Base-by-base conservation (phyloP, 2,113 vertebrate genomes). In the Empidonax traillii region DNA sequence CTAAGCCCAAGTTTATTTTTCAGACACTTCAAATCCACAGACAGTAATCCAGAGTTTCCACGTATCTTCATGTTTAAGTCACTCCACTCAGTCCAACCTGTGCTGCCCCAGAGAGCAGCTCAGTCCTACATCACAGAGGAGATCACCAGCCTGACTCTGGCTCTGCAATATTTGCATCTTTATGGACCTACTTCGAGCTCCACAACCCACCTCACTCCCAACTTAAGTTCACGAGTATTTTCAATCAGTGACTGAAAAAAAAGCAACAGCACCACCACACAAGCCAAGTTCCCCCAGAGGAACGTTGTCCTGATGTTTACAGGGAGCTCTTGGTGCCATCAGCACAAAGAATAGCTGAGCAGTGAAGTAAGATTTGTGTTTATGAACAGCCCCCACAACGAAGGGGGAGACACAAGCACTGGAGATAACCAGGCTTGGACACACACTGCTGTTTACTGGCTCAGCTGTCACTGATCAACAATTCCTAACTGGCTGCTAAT, bases 351-450 rank as follows among this genome's bases (percentile, higher is more conserved):
- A 93, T 80, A 85, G 69, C 92, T 74, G 20, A 55, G 85, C 73
- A 85, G 68, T 90, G 91, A 94, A 90, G 85, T 83, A 41, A 94
- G 94, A 58, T 65, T 62, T 28, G 67, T 96, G 96, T 69, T 93
- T 90, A 24, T 19, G 71, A 41, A 1, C 12, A 55, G 41, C 63
- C 63, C 69, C 67, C 63, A 28, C 59, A 30, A 8, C 2, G 71
- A 35, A 67, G 15, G 51, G 59, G 84, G 63, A 77, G 61, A 69
- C 23, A 6, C 76, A 1, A 1, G 51, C 0, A 3, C 87, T 80
- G 12, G 2, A 43, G 89, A 89, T 69, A 91, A 76, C 59, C 92
- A 85, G n/a, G 22, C 74, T 91, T 96, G 93, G 91, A 83, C 83
- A 46, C 10, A 35, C 2, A 1, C 81, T 61, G 3, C 1, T 67